Percentiles rank a stretch among this genome's conserved stretches.
phyloP scores from a whole-genome alignment of 2,113 vertebrate genomes.

The Esox niger region DNA sequence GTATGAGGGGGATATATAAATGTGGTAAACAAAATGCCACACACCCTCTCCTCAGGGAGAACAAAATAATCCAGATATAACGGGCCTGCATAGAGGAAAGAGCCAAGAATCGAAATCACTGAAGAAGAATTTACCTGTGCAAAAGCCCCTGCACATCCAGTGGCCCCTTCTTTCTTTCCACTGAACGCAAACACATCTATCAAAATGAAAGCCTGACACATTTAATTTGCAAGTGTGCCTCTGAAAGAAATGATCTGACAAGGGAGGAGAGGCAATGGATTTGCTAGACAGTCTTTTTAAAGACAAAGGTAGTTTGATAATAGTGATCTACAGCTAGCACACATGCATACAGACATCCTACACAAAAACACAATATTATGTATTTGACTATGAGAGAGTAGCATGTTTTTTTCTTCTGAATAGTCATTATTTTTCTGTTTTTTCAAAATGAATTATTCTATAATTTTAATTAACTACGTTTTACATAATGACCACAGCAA shows the following conservation, averaged over 20 bases:
- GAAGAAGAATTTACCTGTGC: slow-evolving; percentile 43
- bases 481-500: too few species aligned
- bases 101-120: slow-evolving; percentile 32
- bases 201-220: slow-evolving; percentile 45
- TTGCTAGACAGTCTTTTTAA: slow-evolving; percentile 40
- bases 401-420: not conserved
- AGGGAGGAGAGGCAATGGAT: slow-evolving; percentile 42
- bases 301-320: slow-evolving; percentile 48
- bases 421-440: too few species aligned
- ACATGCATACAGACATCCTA: too few species aligned
- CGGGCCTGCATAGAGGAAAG: slow-evolving; percentile 15
- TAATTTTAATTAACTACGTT: too few species aligned
- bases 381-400: too few species aligned
- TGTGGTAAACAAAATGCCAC: slow-evolving; percentile 7
- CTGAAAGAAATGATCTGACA: slow-evolving; percentile 54
- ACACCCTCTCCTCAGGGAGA: not conserved
- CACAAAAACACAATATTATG: too few species aligned
- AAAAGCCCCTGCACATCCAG: slow-evolving; percentile 11
- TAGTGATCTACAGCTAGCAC: slow-evolving; percentile 47
- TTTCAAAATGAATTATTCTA: too few species aligned
- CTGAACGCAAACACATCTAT: slow-evolving; percentile 35
- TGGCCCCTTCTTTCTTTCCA: slow-evolving; percentile 1
- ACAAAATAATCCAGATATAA: slow-evolving; percentile 13
- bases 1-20: not conserved
- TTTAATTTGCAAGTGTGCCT: slow-evolving; percentile 54